These are phyloP conservation scores for Tragopan temminckii DNA, from an alignment of 2,797 vertebrate species.

Conservation along the genomic window DNA sequence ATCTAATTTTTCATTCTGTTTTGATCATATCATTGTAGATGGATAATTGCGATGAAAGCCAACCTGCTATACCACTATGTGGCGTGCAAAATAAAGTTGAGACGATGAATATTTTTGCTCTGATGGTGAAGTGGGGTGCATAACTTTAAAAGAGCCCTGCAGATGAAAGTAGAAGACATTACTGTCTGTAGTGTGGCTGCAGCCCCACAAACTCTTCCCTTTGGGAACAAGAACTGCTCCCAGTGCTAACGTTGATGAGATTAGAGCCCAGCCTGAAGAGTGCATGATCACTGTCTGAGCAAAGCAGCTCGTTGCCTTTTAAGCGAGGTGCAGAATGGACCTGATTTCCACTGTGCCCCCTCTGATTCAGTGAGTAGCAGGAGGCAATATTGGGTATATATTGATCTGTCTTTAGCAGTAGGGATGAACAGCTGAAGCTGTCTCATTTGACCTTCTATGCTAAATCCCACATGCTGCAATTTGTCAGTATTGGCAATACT, in stretches of 20 bases:
- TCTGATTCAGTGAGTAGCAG: not conserved
- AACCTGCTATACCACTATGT: conserved; percentile 41
- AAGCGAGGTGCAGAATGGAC: not conserved
- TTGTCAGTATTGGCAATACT: not conserved
- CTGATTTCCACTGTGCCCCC: not conserved
- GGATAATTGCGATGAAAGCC: conserved; percentile 10
- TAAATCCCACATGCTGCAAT: not conserved
- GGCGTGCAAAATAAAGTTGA: conserved; percentile 49
- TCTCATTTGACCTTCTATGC: not conserved
- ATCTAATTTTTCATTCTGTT: conserved; percentile 35
- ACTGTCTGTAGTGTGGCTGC: fast-evolving
- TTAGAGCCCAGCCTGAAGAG: not conserved
- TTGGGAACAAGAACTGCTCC: fast-evolving
- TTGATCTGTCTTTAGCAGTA: not conserved
- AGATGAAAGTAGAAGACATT: not conserved
- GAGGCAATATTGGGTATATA: not conserved
- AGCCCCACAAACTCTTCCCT: not conserved
- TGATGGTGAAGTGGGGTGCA: not conserved
- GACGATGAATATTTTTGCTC: conserved; percentile 14
- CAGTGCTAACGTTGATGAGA: not conserved
- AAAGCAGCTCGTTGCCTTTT: not conserved
- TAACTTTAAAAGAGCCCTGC: not conserved
- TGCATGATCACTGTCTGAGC: not conserved
- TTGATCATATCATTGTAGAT: not conserved
- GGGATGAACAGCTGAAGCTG: not conserved